These are phyloP conservation scores for Zapus hudsonius DNA, from an alignment of 2,113 vertebrate genomes.

Conservation along the genomic window DNA sequence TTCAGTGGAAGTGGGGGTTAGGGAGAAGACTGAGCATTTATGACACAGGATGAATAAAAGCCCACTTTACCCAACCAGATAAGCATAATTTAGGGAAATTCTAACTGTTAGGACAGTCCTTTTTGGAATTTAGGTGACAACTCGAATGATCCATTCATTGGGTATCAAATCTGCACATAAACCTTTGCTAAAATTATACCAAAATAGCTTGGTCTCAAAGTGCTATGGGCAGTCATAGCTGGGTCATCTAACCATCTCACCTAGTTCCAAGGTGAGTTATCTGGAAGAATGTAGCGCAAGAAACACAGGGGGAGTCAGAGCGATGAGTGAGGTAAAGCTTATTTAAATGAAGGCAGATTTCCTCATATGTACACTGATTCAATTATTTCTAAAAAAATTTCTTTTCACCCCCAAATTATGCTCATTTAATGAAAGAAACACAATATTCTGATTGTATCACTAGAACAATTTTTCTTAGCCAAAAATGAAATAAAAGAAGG, in stretches of 20 bases:
- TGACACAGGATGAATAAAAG: neutral
- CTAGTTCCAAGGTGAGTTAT: neutral
- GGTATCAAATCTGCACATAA: neutral
- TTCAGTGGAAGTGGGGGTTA: neutral
- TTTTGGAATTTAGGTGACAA: neutral
- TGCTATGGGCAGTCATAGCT: neutral
- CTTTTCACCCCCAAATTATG: neutral
- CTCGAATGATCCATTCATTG: neutral
- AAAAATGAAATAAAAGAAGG: neutral
- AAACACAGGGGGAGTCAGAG: neutral
- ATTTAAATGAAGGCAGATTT: neutral
- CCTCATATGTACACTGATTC: neutral
- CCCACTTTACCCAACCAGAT: neutral
- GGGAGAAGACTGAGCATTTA: neutral
- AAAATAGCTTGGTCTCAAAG: neutral
- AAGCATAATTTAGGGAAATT: neutral
- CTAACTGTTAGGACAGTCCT: neutral
- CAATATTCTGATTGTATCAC: neutral
- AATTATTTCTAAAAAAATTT: neutral
- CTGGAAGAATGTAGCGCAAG: neutral
- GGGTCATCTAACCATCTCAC: neutral
- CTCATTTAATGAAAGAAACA: constrained; percentile 18
- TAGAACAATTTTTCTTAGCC: neutral
- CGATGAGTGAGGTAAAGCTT: neutral
- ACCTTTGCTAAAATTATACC: neutral